A percentile compares a stretch with the other conserved stretches of the same genome.
Evolutionary conservation across 2,113 vertebrate genomes (phyloP).

Genomic region (Lepidothrix coronata): DNA sequence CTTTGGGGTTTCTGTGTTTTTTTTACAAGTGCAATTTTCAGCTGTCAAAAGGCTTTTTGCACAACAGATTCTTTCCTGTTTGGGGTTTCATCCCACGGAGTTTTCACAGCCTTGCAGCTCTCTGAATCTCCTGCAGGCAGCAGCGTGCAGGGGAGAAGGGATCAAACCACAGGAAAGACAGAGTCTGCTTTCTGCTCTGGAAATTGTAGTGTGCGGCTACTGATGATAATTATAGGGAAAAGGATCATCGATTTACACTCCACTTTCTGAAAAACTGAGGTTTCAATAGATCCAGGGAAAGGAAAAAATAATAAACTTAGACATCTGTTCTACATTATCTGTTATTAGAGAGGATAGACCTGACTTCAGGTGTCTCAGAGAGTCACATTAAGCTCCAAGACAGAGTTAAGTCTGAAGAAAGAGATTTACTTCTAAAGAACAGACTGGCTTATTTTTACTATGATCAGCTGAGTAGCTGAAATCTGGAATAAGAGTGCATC

Average conservation of each 20-base stretch:
- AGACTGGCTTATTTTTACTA: background rate
- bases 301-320: background rate
- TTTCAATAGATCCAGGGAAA: background rate
- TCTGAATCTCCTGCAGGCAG: conserved; percentile 20
- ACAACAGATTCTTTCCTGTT: conserved; percentile 50
- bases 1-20: conserved; percentile 15
- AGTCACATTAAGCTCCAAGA: background rate
- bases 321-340: background rate
- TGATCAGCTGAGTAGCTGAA: background rate
- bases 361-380: background rate
- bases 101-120: conserved; percentile 8
- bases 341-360: background rate
- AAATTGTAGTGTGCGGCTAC: background rate
- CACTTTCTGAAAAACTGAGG: background rate
- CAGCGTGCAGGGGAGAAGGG: background rate
- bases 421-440: background rate
- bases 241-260: background rate
- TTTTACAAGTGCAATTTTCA: conserved; percentile 46
- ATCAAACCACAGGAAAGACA: background rate
- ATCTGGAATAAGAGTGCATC: background rate
- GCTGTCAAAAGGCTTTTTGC: conserved; percentile 57
- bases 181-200: background rate
- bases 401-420: background rate
- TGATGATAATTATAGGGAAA: conserved; percentile 12
- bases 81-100: conserved; percentile 29